Conservation (phyloP, 2,888 invertebrate species). For the Prenolepis imparis region DNA sequence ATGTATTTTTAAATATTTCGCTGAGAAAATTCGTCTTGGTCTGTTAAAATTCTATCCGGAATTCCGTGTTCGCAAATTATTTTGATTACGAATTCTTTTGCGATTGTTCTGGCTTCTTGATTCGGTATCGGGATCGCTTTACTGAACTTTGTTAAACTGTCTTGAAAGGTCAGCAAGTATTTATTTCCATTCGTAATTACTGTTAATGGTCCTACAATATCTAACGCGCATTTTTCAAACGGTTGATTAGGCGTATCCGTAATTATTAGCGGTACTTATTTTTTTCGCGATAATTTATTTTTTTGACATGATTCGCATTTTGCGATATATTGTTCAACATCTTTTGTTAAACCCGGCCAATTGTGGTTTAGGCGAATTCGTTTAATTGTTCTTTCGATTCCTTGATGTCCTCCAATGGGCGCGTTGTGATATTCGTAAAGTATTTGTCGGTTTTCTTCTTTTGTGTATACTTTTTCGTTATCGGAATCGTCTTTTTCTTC, state of each 20-base stretch:
- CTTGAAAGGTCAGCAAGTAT: too few species aligned
- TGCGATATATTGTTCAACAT: background rate
- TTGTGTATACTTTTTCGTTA: background rate
- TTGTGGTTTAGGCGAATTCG: too few species aligned
- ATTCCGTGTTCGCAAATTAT: background rate
- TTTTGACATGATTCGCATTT: background rate
- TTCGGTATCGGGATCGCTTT: background rate
- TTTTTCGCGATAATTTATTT: background rate
- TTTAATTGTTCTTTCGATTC: background rate
- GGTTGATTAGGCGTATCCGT: too few species aligned
- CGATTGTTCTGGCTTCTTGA: background rate
- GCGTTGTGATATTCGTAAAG: background rate
- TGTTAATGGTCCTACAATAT: too few species aligned
- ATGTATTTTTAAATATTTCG: background rate
- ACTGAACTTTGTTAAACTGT: background rate
- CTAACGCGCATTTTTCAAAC: too few species aligned
- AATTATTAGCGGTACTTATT: too few species aligned
- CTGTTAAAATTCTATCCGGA: background rate
- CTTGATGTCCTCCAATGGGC: background rate
- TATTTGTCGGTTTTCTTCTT: background rate
- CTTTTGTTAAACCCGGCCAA: too few species aligned
- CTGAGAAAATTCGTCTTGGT: background rate
- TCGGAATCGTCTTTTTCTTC: too few species aligned
- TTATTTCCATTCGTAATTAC: too few species aligned
- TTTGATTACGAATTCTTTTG: background rate